A percentile compares a stretch with the other conserved stretches of the same genome.
phyloP scores from a whole-genome alignment of 2,113 vertebrate species.

The Rallus limicola region DNA sequence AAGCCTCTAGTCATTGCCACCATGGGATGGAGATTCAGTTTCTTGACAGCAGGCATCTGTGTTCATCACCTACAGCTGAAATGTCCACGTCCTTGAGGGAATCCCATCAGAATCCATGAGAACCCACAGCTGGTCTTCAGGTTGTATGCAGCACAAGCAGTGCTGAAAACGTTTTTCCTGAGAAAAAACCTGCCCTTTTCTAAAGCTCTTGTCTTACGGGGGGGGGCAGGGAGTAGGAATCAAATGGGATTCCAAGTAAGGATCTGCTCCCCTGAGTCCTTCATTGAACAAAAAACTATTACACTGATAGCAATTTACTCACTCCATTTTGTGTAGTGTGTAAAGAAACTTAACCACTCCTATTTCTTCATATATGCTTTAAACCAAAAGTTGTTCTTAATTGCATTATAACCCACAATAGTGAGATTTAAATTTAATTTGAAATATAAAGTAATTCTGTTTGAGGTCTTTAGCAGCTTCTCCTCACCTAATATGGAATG shows the following conservation, averaged over 20 bases:
- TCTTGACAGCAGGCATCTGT: not conserved
- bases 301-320: not conserved
- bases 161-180: not conserved
- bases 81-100: not conserved
- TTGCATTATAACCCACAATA: not conserved
- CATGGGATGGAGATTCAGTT: not conserved
- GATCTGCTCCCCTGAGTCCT: not conserved
- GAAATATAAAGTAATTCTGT: not conserved
- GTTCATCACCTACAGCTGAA: not conserved
- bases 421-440: not conserved
- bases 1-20: rapidly evolving
- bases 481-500: not conserved
- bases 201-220: not conserved
- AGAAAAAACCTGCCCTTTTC: not conserved
- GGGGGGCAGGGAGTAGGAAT: not conserved
- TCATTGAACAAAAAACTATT: not conserved
- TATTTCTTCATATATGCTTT: not conserved
- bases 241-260: not conserved
- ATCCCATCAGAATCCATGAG: not conserved
- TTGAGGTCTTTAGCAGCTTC: not conserved
- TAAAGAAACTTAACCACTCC: not conserved
- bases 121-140: not conserved
- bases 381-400: not conserved
- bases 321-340: not conserved
- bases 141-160: not conserved